Evolutionary conservation across 2,797 vertebrate genomes (phyloP), one percentile per base, ranked within the genome.

Genomic region (Coregonus sp.): DNA sequence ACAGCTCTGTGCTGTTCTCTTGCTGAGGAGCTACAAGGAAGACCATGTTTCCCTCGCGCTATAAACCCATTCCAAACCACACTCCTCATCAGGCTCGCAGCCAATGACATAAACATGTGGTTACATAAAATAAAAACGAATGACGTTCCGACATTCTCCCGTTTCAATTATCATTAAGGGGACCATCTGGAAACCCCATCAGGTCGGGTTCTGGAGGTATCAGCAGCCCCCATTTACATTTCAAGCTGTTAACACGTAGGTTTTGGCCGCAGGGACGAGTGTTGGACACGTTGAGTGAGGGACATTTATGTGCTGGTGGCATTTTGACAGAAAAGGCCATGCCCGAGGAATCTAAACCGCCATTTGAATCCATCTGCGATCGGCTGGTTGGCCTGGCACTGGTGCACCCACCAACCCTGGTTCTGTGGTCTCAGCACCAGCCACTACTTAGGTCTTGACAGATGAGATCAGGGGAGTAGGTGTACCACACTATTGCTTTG

Each of bases 121-220:
- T 88, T 85, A 86, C 87, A 86, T 90, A 86, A 88, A 89, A 89
- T 89, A 84, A 85, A 33, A 87, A 87, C 88, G 79, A 83, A 31
- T 33, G 52, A 54, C 76, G 61, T 76, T 70, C 70, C 87, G 86
- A 82, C 80, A 82, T 88, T 90, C 87, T 86, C 80, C 82, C 80
- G 56, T 91, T 91, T 92, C 86, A 89, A 86, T 92, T 90, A 91
- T 91, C 92, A 89, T 91, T 88, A 87, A 87, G 89, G 86, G 81
- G 74, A 73, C 82, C 84, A 89, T 90, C 88, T 92, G 89, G 85
- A 91, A 92, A 90, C 82, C 88, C 86, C 86, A 85, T 84, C 86
- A 80, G 75, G 65, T 52, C 31, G 47, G 66, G n/a, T 50, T 78
- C 54, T 66, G 40, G 12, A 52, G 25, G 25, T 29, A 16, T 51